phyloP scores from a whole-genome alignment of 2,888 invertebrate species.

The Cylindroiulus punctatus region DNA sequence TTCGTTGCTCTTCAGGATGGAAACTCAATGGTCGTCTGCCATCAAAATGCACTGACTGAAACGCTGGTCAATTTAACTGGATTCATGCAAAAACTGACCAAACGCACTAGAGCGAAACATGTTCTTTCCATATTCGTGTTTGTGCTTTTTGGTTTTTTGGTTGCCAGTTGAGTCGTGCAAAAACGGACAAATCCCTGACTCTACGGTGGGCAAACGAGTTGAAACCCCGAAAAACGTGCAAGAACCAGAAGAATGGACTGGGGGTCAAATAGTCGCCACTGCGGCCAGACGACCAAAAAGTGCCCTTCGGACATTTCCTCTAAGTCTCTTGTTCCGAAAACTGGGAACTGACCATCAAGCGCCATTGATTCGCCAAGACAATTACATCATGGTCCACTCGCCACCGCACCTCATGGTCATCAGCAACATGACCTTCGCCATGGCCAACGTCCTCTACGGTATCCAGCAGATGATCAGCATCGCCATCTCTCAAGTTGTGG shows the following conservation, averaged over 20 bases:
- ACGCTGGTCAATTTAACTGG: no score
- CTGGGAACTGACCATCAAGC: background rate
- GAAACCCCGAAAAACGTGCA: background rate
- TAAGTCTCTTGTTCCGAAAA: background rate
- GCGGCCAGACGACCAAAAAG: background rate
- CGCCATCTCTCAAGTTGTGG: background rate
- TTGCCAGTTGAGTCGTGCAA: background rate
- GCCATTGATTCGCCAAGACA: background rate
- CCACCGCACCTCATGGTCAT: background rate
- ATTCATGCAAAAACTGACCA: no score
- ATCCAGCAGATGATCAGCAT: slow-evolving; percentile 3
- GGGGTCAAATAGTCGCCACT: background rate
- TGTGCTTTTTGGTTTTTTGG: background rate
- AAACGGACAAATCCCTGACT: slow-evolving; percentile 14
- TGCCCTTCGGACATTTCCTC: background rate
- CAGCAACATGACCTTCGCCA: slow-evolving; percentile 6
- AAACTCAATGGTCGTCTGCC: no score
- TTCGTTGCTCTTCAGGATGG: no score
- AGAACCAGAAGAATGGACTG: background rate
- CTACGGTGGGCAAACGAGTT: background rate
- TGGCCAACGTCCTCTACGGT: slow-evolving; percentile 11
- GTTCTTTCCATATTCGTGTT: background rate
- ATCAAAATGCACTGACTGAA: no score
- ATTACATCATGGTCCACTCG: background rate
- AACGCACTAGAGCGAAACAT: background rate